Base-by-base conservation (phyloP, 2,797 vertebrate species). In the Euphonia xanthogaster region DNA sequence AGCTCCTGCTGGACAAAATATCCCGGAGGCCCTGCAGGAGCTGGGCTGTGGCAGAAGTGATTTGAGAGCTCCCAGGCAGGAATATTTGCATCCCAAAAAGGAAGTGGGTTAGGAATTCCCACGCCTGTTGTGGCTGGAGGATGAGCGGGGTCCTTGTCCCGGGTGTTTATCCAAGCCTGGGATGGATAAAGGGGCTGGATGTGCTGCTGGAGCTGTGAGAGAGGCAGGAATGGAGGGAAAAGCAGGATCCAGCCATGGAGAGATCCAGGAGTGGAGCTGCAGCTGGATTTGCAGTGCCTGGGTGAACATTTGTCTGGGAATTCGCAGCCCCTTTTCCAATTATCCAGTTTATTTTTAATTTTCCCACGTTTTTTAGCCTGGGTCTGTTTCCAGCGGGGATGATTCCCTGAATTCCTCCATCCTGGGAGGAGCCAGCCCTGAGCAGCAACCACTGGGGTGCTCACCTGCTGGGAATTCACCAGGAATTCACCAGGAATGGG, bases 401-500 rank as follows among this genome's bases (percentile, higher is more conserved):
- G 31, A 40, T 9, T 39, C 28, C 60, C 27, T 40, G 5, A 3
- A 78, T 73, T 57, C 22, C 17, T 63, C 30, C 25, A 15, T 73
- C 40, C 47, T 3, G 2, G 42, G 33, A 65, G 15, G 42, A 86
- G 15, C 8, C 45, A 33, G 39, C 37, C 30, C 50, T 9, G 23
- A 42, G 75, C 61, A 78, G 31, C 62, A 23, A 30, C 6, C 1
- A 4, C 23, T 54, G 4, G 0, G 3, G 7, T 0, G 1, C 14
- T 27, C 40, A 12, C 2, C 1, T 13, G 73, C 21, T 40, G 51
- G 0, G 2, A 40, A 44, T 70, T 77, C 55, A 19, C 14, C 16
- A 3, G 54, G 27, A 39, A 44, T 62, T 51, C 60, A 13, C 19
- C 30, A 7, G 54, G 25, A 40, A 4, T 2, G 25, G 42, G 48